Base-by-base conservation (phyloP, 2,888 invertebrate genomes). In the Anagyrus pseudococci region DNA sequence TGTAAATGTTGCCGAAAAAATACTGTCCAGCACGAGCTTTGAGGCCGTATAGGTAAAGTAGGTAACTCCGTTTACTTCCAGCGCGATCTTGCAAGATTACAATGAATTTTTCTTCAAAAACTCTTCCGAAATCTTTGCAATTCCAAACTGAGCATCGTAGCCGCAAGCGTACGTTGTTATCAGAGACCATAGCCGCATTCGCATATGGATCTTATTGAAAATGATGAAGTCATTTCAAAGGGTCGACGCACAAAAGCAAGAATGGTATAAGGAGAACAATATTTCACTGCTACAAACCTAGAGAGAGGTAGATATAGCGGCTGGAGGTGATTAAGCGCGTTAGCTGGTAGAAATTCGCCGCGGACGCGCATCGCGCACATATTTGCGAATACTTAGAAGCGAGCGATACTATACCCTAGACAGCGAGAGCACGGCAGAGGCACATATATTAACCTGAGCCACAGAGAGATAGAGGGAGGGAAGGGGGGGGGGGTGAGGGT, bases 281-380 rank as follows among this genome's bases (percentile, higher is more conserved):
- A 37, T 37, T 15, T 37, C 33, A 37, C 13, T 15, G 15, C 15
- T 15, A 13, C 33, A 15, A 37, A 2, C 13, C 10, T 15, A 15
- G 15, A 10, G 33, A 37, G 13, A 15, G 15, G 13, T 13, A 37
- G 33, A 37, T 37, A 2, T 13, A 2, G 33, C 33, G 15, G 2
- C 33, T 2, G 46, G 57, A 25, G 57, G 26, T 41, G 55, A 44
- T 48, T 26, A 25, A 56, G 60, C 58, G 47, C 37, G 2, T 20
- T 19, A 6, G 50, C 20, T 10, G 20, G 33, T 13, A 0, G 19
- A 8, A 50, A 29, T 15, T 7, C 19, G 10, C 13, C 15, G 13
- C 4, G 8, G 7, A 17, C 29, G 19, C 7, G 33, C 15, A 37
- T 4, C 0, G 15, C 15, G 19, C 1, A 19, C 6, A 19, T 37